A percentile compares a stretch with the other conserved stretches of the same genome.
Evolutionary conservation across 2,888 invertebrate species (phyloP).

Genomic region (Eupeodes luniger): DNA sequence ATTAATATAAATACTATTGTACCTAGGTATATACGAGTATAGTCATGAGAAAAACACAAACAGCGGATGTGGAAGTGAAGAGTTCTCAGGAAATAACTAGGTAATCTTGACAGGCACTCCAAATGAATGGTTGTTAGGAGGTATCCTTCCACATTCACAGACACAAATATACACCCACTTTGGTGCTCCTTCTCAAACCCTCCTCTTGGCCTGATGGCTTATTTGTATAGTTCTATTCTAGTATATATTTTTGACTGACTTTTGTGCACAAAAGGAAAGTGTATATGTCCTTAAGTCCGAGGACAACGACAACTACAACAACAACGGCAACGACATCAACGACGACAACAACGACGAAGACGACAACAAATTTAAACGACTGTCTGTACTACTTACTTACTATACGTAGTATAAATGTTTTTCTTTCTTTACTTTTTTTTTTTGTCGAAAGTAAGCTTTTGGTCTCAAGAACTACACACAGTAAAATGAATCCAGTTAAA

Average conservation of each 20-base stretch:
- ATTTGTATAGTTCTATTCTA: conserved; percentile 40
- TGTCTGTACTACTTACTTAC: not conserved
- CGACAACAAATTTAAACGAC: conserved; percentile 46
- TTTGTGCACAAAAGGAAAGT: not conserved
- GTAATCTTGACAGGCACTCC: conserved; percentile 75
- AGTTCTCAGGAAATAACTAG: conserved; percentile 76
- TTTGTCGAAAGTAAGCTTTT: not conserved
- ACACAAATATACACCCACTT: conserved; percentile 28
- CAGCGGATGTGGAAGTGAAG: conserved; percentile 72
- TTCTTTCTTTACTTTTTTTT: not conserved
- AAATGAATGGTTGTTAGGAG: conserved; percentile 72
- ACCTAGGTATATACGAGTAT: not conserved
- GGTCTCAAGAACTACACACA: not conserved
- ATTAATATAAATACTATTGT: conserved; percentile 23
- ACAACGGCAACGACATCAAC: too few relatives aligned
- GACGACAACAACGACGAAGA: not conserved
- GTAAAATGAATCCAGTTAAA: conserved; percentile 25
- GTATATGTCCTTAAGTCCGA: conserved; percentile 26
- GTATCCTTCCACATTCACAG: conserved; percentile 40
- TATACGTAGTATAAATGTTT: too few relatives aligned
- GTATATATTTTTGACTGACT: conserved; percentile 32
- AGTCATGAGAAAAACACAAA: conserved; percentile 40
- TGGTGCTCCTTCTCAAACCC: not conserved
- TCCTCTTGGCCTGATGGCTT: conserved; percentile 26
- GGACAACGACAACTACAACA: not conserved